phyloP scores from a whole-genome alignment of 2,888 invertebrate genomes.

The Heteropelma amictum region DNA sequence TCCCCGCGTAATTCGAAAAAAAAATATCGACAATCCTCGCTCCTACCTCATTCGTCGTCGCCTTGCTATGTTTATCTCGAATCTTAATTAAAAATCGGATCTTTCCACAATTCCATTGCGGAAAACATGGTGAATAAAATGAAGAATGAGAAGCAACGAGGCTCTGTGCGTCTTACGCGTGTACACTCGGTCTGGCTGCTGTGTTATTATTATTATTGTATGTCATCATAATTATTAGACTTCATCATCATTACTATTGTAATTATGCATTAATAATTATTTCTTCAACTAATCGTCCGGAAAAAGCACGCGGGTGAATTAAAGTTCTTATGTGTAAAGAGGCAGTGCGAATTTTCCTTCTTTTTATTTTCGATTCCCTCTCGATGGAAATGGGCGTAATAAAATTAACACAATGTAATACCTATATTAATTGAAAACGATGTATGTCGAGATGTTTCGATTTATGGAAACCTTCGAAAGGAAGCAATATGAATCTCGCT shows the following conservation, averaged over 20 bases:
- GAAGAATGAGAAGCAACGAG: slow-evolving; percentile 30
- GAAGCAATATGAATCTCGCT: too few species aligned
- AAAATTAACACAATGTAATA: neutral
- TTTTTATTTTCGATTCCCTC: neutral
- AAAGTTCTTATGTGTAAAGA: neutral
- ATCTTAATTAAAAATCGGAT: neutral
- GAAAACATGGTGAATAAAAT: slow-evolving; percentile 6
- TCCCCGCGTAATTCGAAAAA: slow-evolving; percentile 21
- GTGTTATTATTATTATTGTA: slow-evolving; percentile 49
- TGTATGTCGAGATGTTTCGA: neutral
- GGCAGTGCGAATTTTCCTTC: neutral
- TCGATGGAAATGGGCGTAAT: neutral
- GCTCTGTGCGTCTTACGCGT: slow-evolving; percentile 13
- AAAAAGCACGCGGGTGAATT: neutral
- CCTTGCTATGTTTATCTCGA: neutral
- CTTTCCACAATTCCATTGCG: neutral
- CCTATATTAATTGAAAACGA: neutral
- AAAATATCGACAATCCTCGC: slow-evolving; percentile 21
- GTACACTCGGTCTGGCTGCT: slow-evolving; percentile 20
- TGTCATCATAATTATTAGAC: slow-evolving; percentile 38
- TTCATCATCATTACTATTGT: slow-evolving; percentile 34
- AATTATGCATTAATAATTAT: slow-evolving; percentile 29
- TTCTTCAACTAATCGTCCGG: neutral
- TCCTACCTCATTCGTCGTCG: slow-evolving; percentile 3
- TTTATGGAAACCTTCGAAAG: too few species aligned